Percentiles rank a stretch among this genome's conserved stretches.
These are phyloP conservation scores for Muricea muricata DNA, from an alignment of 92 coral and sea anemone genomes.

Conservation along the genomic window DNA sequence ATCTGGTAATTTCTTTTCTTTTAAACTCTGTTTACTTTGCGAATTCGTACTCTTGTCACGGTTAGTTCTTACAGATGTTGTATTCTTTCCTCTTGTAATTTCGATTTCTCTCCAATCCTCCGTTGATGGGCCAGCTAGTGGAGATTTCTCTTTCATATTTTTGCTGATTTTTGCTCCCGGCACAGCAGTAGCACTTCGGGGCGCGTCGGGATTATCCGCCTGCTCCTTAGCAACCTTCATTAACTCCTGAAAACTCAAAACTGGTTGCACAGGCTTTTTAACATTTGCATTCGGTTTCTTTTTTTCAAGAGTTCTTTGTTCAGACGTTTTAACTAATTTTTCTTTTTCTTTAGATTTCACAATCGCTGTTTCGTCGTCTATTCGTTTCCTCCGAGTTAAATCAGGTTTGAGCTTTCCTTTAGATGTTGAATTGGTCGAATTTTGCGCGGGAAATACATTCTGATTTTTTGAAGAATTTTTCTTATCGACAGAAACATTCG, in stretches of 20 bases:
- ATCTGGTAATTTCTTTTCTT: background rate
- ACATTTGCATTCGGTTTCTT: conserved; percentile 22
- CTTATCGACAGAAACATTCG: background rate
- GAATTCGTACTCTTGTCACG: background rate
- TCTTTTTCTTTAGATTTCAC: background rate
- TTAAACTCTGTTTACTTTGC: background rate
- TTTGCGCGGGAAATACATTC: background rate
- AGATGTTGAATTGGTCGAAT: background rate
- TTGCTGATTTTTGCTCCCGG: background rate
- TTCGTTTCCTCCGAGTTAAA: background rate
- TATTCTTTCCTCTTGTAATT: background rate
- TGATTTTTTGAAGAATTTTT: background rate
- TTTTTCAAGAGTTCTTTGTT: background rate
- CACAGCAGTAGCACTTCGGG: background rate
- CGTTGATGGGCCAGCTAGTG: background rate
- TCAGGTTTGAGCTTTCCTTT: background rate
- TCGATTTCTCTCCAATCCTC: background rate
- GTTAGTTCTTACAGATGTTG: background rate
- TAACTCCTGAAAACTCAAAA: conserved; percentile 81
- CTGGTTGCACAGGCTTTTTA: conserved; percentile 50
- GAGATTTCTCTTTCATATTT: background rate
- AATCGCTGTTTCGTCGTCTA: background rate
- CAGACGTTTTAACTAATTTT: background rate
- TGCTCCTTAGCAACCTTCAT: conserved; percentile 78
- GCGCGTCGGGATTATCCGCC: conserved; percentile 38